These are phyloP conservation scores for Pomatorhinus ruficollis DNA, from an alignment of 2,113 vertebrate species.

Conservation along the genomic window DNA sequence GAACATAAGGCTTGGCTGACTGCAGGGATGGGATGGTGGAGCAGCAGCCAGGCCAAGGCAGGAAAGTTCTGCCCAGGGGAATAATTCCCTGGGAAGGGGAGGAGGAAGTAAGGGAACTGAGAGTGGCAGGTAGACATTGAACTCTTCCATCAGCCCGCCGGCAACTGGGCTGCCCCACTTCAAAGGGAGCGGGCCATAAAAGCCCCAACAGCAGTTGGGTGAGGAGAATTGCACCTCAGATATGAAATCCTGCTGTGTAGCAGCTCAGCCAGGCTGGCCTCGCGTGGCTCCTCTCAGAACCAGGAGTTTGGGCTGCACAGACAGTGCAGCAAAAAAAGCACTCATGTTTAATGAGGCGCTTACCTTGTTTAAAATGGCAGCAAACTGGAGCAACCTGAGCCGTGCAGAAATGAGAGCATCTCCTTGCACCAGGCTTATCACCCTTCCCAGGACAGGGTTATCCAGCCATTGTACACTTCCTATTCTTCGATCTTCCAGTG, in stretches of 20 bases:
- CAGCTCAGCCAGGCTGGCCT: not conserved
- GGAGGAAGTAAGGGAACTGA: not conserved
- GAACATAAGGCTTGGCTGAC: not conserved
- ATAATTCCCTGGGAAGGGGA: not conserved
- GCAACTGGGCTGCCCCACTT: accelerated
- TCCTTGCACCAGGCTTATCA: not conserved
- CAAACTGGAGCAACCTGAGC: not conserved
- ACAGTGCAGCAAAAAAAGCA: accelerated
- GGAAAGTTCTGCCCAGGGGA: not conserved
- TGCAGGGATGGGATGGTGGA: not conserved
- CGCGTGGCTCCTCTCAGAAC: not conserved
- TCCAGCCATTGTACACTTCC: not conserved
- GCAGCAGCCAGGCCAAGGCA: not conserved
- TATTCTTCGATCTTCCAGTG: not conserved
- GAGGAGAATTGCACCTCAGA: not conserved
- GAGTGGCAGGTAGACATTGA: not conserved
- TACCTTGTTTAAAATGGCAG: not conserved
- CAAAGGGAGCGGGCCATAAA: not conserved
- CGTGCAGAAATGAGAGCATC: not conserved
- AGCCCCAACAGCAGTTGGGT: not conserved
- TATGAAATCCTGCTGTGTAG: not conserved
- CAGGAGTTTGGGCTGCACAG: not conserved
- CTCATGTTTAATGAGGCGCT: not conserved
- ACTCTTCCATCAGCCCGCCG: accelerated
- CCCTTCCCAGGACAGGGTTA: not conserved